Conservation (phyloP, 1,140 invertebrate species). For the Gryon sp. region DNA sequence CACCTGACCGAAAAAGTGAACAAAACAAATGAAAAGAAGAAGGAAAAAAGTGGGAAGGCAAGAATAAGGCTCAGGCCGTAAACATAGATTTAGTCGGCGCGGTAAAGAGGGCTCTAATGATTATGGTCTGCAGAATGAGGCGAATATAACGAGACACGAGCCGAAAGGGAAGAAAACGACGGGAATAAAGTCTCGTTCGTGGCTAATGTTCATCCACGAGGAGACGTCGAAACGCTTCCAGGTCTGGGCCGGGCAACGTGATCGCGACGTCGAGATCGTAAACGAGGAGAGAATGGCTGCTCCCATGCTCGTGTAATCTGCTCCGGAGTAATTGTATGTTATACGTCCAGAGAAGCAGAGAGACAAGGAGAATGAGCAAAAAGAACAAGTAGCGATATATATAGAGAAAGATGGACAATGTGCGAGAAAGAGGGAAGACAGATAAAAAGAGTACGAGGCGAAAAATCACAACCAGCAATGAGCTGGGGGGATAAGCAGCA, state of each 20-base stretch:
- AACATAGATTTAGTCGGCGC: slow-evolving; percentile 9
- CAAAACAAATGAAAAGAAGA: slow-evolving; percentile 5
- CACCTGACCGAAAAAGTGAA: slow-evolving; percentile 20
- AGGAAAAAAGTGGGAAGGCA: no score
- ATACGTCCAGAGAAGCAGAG: slow-evolving; percentile 67
- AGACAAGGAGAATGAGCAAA: slow-evolving; percentile 4
- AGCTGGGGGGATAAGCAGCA: slow-evolving; percentile 23
- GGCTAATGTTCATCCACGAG: slow-evolving; percentile 61
- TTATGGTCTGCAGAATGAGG: slow-evolving; percentile 45
- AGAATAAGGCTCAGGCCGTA: background rate
- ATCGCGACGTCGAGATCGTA: slow-evolving; percentile 68
- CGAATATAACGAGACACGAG: slow-evolving; percentile 62
- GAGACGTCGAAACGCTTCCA: slow-evolving; percentile 64
- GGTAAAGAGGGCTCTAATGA: slow-evolving; percentile 51
- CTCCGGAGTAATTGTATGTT: slow-evolving; percentile 77
- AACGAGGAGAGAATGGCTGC: slow-evolving; percentile 69
- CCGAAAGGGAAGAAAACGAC: slow-evolving; percentile 57
- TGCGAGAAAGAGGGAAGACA: background rate
- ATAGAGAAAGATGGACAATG: background rate
- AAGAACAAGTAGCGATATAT: no score
- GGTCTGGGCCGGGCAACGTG: slow-evolving; percentile 63
- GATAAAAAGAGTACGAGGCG: slow-evolving; percentile 61
- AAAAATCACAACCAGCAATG: slow-evolving; percentile 74
- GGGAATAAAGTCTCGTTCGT: slow-evolving; percentile 57
- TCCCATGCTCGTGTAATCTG: slow-evolving; percentile 76